Evolutionary conservation across 2,113 vertebrate genomes (phyloP).

Genomic region (Ia io): DNA sequence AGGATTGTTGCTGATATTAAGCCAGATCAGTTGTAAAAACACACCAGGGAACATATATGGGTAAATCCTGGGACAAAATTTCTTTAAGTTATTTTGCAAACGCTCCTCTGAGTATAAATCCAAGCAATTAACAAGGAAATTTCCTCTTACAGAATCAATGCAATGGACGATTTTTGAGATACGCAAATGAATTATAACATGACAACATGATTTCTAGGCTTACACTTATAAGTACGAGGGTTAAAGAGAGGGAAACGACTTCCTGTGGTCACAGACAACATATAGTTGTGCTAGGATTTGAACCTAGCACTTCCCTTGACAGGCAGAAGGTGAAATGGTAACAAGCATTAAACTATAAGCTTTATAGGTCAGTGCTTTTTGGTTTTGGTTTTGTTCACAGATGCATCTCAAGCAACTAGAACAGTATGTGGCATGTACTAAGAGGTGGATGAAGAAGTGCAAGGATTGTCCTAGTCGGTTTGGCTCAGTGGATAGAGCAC

Average conservation of each 20-base stretch:
- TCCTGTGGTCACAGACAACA: neutral
- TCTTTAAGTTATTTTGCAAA: constrained; percentile 48
- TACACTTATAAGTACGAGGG: neutral
- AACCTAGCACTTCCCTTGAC: neutral
- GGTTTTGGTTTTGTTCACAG: constrained; percentile 31
- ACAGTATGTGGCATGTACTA: neutral
- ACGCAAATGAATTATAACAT: neutral
- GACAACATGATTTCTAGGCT: neutral
- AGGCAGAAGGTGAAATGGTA: constrained; percentile 14
- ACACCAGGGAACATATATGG: neutral
- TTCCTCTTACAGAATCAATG: constrained; percentile 42
- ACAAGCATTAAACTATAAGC: neutral
- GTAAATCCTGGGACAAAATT: constrained; percentile 67
- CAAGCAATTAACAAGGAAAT: constrained; percentile 64
- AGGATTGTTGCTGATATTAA: constrained; percentile 45
- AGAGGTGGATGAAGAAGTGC: neutral
- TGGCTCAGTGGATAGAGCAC: too few species aligned
- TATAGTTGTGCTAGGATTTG: neutral
- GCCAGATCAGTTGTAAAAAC: constrained; percentile 55
- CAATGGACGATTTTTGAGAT: constrained; percentile 26
- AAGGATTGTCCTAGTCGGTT: too few species aligned
- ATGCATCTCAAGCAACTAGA: neutral
- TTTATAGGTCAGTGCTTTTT: neutral
- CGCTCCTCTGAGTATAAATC: neutral
- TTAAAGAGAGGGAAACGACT: neutral